Percentiles rank a stretch among this genome's conserved stretches.
phyloP scores from a whole-genome alignment of 2,113 vertebrate species.

The Mus spicilegus region DNA sequence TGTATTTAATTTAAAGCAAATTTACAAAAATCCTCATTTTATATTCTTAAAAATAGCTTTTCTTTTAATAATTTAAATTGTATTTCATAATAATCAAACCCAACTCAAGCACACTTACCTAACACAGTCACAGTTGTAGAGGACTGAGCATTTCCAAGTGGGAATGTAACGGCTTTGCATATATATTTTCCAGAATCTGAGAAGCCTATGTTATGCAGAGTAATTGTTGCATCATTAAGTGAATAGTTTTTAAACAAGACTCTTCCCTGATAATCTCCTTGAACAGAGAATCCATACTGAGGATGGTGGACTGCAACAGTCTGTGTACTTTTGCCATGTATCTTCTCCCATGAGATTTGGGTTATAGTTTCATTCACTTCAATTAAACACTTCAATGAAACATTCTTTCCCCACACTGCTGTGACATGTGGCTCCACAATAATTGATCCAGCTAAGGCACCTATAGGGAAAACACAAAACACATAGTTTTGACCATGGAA shows the following conservation, averaged over 20 bases:
- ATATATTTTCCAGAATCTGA: slow-evolving; percentile 94
- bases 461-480: slow-evolving; percentile 82
- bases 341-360: slow-evolving; percentile 97
- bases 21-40: slow-evolving; percentile 5
- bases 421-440: slow-evolving; percentile 91
- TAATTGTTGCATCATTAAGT: slow-evolving; percentile 93
- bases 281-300: slow-evolving; percentile 93
- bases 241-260: slow-evolving; percentile 93
- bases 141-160: slow-evolving; percentile 94
- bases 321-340: slow-evolving; percentile 88
- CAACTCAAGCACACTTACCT: slow-evolving; percentile 88
- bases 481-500: slow-evolving; percentile 42
- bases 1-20: neutral
- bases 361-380: slow-evolving; percentile 94
- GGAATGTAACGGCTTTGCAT: slow-evolving; percentile 97
- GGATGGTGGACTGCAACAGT: slow-evolving; percentile 96
- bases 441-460: slow-evolving; percentile 92
- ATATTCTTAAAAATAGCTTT: slow-evolving; percentile 41
- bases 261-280: slow-evolving; percentile 91
- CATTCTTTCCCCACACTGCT: slow-evolving; percentile 96
- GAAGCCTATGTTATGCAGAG: slow-evolving; percentile 92
- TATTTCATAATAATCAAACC: neutral
- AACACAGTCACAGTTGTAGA: slow-evolving; percentile 92
- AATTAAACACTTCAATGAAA: slow-evolving; percentile 94
- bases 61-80: neutral